Evolutionary conservation across 2,888 invertebrate genomes (phyloP), one percentile per base, ranked within the genome.

Genomic region (Thyatira batis): DNA sequence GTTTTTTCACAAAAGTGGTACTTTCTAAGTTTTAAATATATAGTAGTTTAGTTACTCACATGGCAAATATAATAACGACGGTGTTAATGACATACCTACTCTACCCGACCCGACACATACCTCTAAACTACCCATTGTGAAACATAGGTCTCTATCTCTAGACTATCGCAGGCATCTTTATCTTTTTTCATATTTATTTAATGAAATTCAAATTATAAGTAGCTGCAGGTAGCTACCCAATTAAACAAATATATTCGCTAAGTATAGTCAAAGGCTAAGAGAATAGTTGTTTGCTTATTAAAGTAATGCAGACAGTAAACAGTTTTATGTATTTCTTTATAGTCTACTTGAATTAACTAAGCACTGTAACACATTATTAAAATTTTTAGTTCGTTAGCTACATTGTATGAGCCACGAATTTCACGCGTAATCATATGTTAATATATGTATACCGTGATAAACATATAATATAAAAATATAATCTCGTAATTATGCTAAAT

Each of bases 401-500:
- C 72, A 73, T 75, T 76, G 71, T 71, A 65, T 70, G 70, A 65
- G 61, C 69, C 71, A 71, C 69, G 71, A 78, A 74, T 79, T 81
- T 80, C 71, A 74, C 74, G 74, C 67, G 63, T 78, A 76, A 78
- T 75, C 58, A 67, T 80, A 85, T 84, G 82, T 69, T 73, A 85
- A 85, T 82, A 63, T 78, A 79, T 75, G 77, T 78, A 68, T 65
- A 67, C 71, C 65, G 69, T 61, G 69, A 74, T 81, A 80, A 83
- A 80, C 76, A 77, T 73, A 78, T 71, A 77, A 64, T 81, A 80
- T 69, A 78, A 78, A 76, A 81, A 77, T 80, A 80, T 74, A 78
- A 81, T 78, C 79, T 80, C 73, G 77, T 78, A 79, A 85, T 85
- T 86, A 87, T 87, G 83, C 78, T 76, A 84, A 86, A 84, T 84